Base-by-base conservation (phyloP, 1,140 invertebrate genomes). In the Meloidogyne floridensis region DNA sequence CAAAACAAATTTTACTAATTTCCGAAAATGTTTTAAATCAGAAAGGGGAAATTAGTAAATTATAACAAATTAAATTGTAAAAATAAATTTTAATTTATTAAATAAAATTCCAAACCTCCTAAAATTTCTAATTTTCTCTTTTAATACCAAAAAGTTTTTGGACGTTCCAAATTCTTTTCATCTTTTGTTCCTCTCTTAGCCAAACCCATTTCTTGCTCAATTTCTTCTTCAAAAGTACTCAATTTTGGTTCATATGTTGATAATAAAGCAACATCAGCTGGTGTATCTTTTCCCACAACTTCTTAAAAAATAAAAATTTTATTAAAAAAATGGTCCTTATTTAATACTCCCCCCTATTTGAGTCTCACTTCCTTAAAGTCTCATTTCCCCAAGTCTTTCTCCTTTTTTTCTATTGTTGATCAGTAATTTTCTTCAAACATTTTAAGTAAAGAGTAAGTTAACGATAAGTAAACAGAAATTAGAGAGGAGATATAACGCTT, bases 201-300 rank as follows among this genome's bases (percentile, higher is more conserved):
- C 65, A 92, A 90, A 42, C 88, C 89, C 87, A 91, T 87, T 47
- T 85, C 82, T 54, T 92, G 80, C 84, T 89, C 88, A 51, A 92
- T 88, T 76, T 92, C 91, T 72, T 91, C 77, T 84, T 92, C 91
- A 89, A 91, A 91, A 81, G 90, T 91, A 59, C 78, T 77, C 69
- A 91, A 77, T 75, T 86, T 87, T 42, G 91, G 91, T 80, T 88
- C 71, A 84, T 90, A 92, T 13, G 91, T 92, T 42, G 42, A 51
- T 54, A 83, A 77, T 0, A 86, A 78, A 54, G 70, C 85, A 13
- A 42, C 53, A 59, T 85, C 69, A n/a, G 86, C 71, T n/a, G 75
- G 72, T 47, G 85, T 86, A 53, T 86, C 85, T 72, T 87, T 87
- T 32, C 71, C 83, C 59, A n/a, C 65, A 9, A 83, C 80, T 75